phyloP scores from a whole-genome alignment of 2,888 invertebrate species.

The Palloptera scutellata region DNA sequence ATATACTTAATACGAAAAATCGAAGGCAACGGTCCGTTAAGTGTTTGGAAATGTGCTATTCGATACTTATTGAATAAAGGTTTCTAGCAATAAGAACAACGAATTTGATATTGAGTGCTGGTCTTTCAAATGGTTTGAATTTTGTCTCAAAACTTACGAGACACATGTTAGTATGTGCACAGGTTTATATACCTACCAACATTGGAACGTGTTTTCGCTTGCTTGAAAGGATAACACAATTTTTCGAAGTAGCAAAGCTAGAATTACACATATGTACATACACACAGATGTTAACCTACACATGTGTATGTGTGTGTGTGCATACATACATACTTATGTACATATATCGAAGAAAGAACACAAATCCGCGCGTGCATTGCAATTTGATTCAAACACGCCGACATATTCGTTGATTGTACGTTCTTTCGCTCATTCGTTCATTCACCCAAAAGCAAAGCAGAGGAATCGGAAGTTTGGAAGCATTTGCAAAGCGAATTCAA shows the following conservation, averaged over 20 bases:
- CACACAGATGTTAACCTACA: no score
- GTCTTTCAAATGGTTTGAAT: no score
- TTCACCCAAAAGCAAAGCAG: background rate
- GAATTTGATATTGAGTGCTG: no score
- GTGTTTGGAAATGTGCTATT: no score
- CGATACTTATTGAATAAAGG: no score
- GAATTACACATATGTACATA: background rate
- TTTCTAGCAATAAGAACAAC: no score
- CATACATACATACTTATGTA: background rate
- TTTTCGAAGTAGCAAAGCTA: constrained; percentile 8
- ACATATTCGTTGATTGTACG: background rate
- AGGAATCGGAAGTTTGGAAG: constrained; percentile 12
- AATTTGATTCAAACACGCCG: no score
- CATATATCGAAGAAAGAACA: background rate
- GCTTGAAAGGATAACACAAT: constrained; percentile 4
- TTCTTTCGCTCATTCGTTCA: background rate
- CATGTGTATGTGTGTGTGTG: background rate
- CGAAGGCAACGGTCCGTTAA: no score
- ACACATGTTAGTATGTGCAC: no score
- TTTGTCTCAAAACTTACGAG: no score
- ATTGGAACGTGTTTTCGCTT: background rate
- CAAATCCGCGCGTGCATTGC: background rate
- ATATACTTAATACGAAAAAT: no score
- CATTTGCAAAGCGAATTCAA: background rate
- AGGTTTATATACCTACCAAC: no score